These are phyloP conservation scores for Holacanthus passer DNA, from an alignment of 2,113 vertebrate species.

Conservation along the genomic window DNA sequence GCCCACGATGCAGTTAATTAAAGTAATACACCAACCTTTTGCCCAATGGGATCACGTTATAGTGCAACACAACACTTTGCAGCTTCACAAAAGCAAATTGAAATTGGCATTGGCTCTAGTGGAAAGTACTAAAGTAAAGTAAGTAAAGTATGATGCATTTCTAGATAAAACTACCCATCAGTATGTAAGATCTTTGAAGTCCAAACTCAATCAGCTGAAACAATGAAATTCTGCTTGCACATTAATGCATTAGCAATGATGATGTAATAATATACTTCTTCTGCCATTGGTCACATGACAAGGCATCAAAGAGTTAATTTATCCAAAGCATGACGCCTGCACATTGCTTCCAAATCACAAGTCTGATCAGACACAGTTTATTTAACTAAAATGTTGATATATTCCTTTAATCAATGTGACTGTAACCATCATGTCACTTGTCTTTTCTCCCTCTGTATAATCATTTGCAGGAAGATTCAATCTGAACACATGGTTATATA, in stretches of 20 bases:
- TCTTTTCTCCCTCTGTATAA: background rate
- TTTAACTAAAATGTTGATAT: background rate
- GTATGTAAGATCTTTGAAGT: background rate
- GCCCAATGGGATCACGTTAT: background rate
- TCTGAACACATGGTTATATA: background rate
- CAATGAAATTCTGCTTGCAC: background rate
- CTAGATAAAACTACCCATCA: background rate
- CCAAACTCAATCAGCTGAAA: background rate
- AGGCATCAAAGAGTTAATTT: background rate
- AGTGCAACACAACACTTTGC: background rate
- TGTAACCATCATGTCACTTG: background rate
- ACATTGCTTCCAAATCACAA: too few relatives aligned
- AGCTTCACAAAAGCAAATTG: background rate
- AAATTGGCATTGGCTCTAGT: background rate
- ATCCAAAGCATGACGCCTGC: too few relatives aligned
- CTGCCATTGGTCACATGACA: background rate
- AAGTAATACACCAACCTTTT: slow-evolving; percentile 1
- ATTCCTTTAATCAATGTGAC: background rate
- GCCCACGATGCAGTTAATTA: background rate
- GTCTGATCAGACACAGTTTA: background rate
- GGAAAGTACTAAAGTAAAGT: background rate
- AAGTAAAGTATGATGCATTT: too few relatives aligned
- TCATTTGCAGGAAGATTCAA: background rate
- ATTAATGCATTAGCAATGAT: background rate
- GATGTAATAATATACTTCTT: background rate